Evolutionary conservation across 2,797 vertebrate species (phyloP).

Genomic region (Merluccius polli): DNA sequence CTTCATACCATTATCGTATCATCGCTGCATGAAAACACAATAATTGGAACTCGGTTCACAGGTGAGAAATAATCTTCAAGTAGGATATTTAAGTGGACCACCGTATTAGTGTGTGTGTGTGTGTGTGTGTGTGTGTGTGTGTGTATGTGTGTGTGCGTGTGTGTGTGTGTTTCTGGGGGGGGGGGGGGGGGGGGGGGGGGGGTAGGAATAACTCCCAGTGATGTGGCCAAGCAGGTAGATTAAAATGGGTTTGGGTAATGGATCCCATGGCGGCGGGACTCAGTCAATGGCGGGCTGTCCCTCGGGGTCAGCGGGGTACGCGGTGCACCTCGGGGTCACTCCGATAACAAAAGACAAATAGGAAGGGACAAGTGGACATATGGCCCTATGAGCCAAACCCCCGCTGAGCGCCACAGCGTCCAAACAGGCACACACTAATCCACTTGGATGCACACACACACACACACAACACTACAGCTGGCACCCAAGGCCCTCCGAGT

Average conservation of each 20-base stretch:
- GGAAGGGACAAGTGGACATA: constrained; percentile 62
- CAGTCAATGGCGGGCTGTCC: constrained; percentile 59
- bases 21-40: constrained; percentile 16
- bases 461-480: constrained; percentile 52
- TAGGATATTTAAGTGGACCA: constrained; percentile 36
- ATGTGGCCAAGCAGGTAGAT: constrained; percentile 33
- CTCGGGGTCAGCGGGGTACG: constrained; percentile 52
- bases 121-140: background rate
- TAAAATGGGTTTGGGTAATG: constrained; percentile 66
- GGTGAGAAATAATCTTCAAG: constrained; percentile 27
- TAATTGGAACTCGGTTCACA: constrained; percentile 26
- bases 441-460: constrained; percentile 65
- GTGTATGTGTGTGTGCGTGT: too few relatives aligned
- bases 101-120: constrained; percentile 34
- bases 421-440: constrained; percentile 47
- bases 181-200: background rate
- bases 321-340: constrained; percentile 48
- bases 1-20: background rate
- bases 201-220: constrained; percentile 39
- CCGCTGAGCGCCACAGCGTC: constrained; percentile 29
- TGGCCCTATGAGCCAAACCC: constrained; percentile 54
- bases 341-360: constrained; percentile 59
- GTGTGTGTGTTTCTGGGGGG: too few relatives aligned
- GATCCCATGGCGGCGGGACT: constrained; percentile 57
- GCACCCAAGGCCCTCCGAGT: constrained; percentile 14